Conservation (phyloP, 2,888 invertebrate genomes). For the Craniophora ligustri region DNA sequence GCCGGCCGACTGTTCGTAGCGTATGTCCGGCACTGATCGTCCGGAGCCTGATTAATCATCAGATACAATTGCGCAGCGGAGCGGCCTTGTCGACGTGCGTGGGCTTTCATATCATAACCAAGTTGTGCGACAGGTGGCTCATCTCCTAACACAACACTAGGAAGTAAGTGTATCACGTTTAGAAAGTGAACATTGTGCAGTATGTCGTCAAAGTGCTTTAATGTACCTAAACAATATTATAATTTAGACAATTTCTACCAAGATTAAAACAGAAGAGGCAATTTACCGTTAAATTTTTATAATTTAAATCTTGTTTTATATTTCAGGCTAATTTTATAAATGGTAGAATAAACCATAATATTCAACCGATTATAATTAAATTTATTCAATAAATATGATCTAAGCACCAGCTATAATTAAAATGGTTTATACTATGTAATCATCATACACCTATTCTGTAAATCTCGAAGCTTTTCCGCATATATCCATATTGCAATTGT, state of each 20-base stretch:
- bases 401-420: slow-evolving; percentile 45
- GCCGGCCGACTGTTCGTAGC: slow-evolving; percentile 70
- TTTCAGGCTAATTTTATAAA: slow-evolving; percentile 1
- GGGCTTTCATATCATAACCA: slow-evolving; percentile 80
- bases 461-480: slow-evolving; percentile 62
- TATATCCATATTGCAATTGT: slow-evolving; percentile 55
- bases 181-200: slow-evolving; percentile 28
- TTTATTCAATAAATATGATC: slow-evolving; percentile 51
- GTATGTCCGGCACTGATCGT: slow-evolving; percentile 82
- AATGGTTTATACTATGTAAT: slow-evolving; percentile 50
- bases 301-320: neutral
- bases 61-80: slow-evolving; percentile 82
- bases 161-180: slow-evolving; percentile 7
- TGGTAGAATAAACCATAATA: slow-evolving; percentile 28
- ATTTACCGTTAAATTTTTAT: neutral
- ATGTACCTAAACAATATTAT: slow-evolving; percentile 1
- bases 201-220: neutral
- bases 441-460: slow-evolving; percentile 38
- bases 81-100: slow-evolving; percentile 81
- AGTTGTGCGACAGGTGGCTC: slow-evolving; percentile 68
- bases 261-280: neutral
- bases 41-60: slow-evolving; percentile 83
- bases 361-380: slow-evolving; percentile 35
- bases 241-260: slow-evolving; percentile 1
- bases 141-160: slow-evolving; percentile 56